Evolutionary conservation across 2,888 invertebrate genomes (phyloP), one percentile per base, ranked within the genome.

Genomic region (Drosophila borborema): DNA sequence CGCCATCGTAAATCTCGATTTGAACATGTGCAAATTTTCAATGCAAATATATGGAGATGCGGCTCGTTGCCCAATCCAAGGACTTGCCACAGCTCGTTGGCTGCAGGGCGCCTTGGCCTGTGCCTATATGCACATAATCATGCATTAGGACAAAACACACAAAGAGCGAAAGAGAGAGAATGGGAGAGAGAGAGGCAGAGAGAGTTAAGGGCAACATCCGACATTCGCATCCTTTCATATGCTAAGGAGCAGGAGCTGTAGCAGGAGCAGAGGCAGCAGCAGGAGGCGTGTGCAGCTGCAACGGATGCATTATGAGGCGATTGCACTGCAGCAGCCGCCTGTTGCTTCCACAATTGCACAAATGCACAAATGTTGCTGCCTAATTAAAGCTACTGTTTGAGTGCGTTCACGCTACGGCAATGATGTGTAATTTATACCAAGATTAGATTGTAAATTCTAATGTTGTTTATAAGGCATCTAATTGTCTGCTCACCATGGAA

Each of bases 1-100:
- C 86, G 84, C 86, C 90, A 83, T 92, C 93, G 93, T 93, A 93
- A 93, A 93, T 93, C 93, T 93, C 90, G 92, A 92, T 92, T 92
- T 91, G 91, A 90, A 90, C 90, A 90, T 90, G 90, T 90, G 90
- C 90, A 90, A 91, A 91, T 90, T 89, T 89, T 58, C 64, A 79
- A 80, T 86, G 90, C 86, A 91, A 90, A 90, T 90, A 89, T 82
- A 90, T 86, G 82, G 86, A 81, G 76, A 77, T 81, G 81, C 78
- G 80, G 64, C 76, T 79, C 66, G 79, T 62, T 63, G 71, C 63
- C 86, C 82, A 84, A 86, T 84, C 67, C 77, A 70, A 64, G 76
- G 60, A 49, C 43, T 54, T 60, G 23, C 46, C 64, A 40, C 64
- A 34, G 51, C 43, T 64, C 46, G 23, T 18, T 56, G 40, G 46